Conservation (phyloP, 30 jellyfish, hydroid and myxozoan species). For the Turritopsis dohrnii region DNA sequence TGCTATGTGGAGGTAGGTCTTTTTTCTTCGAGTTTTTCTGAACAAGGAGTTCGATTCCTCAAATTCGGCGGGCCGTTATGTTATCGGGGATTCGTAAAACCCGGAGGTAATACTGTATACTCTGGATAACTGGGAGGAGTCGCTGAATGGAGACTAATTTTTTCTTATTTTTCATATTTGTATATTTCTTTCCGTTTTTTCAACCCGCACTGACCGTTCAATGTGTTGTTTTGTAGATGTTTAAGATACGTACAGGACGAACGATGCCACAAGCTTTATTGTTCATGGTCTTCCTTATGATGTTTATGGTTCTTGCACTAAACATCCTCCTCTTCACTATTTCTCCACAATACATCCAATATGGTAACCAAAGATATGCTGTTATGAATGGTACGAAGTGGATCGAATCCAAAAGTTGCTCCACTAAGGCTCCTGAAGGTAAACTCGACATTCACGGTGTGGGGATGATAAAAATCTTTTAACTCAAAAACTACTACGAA, state of each 20-base stretch:
- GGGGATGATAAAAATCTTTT: too few species aligned
- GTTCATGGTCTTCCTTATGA: constrained; percentile 74
- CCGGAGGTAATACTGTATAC: too few species aligned
- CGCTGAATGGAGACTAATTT: too few species aligned
- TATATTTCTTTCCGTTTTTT: too few species aligned
- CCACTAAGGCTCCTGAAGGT: constrained; percentile 45
- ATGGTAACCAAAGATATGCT: constrained; percentile 66
- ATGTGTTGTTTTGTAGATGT: constrained; percentile 42
- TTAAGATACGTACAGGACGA: constrained; percentile 63
- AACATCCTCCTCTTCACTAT: constrained; percentile 60
- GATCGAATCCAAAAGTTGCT: constrained; percentile 14
- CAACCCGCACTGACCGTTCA: neutral
- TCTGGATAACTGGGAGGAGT: too few species aligned
- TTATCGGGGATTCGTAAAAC: too few species aligned
- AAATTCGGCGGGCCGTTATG: too few species aligned
- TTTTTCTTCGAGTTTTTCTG: too few species aligned
- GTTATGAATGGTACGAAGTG: neutral
- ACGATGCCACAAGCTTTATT: constrained; percentile 92
- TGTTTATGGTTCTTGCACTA: constrained; percentile 71
- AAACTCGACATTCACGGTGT: neutral
- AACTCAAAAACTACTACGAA: too few species aligned
- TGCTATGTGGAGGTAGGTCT: too few species aligned
- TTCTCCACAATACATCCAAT: constrained; percentile 75
- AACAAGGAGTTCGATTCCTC: too few species aligned
- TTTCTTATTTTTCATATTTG: too few species aligned